A percentile compares a stretch with the other conserved stretches of the same genome.
Evolutionary conservation across 2,888 invertebrate species (phyloP).

Genomic region (Drosophila suboccidentalis): DNA sequence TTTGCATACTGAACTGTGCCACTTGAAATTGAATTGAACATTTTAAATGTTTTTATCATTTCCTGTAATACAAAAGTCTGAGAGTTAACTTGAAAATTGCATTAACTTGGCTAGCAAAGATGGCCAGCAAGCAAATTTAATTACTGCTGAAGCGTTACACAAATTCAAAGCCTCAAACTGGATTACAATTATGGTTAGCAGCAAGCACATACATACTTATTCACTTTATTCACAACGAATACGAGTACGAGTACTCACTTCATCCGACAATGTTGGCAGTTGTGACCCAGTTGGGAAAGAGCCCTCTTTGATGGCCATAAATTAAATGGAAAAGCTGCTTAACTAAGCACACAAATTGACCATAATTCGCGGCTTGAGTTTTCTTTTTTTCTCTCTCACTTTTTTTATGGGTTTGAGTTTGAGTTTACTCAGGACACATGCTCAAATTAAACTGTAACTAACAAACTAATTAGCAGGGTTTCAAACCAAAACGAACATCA

Average conservation of each 20-base stretch:
- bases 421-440: conserved; percentile 18
- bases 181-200: conserved; percentile 85
- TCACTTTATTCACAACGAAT: neutral
- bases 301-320: conserved; percentile 19
- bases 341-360: conserved; percentile 43
- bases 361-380: conserved; percentile 34
- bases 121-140: conserved; percentile 40
- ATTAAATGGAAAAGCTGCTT: conserved; percentile 24
- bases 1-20: conserved; percentile 56
- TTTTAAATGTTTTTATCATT: neutral
- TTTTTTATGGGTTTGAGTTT: conserved; percentile 1
- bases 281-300: conserved; percentile 14
- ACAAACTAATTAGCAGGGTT: conserved; percentile 10
- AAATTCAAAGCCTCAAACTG: conserved; percentile 84
- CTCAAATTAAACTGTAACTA: conserved; percentile 11
- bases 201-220: conserved; percentile 26
- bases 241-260: conserved; percentile 11
- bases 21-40: conserved; percentile 19
- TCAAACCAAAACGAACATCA: too few relatives aligned
- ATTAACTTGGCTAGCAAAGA: conserved; percentile 46
- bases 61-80: conserved; percentile 6
- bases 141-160: conserved; percentile 53
- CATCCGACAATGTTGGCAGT: conserved; percentile 11
- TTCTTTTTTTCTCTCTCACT: too few relatives aligned
- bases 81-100: conserved; percentile 40